Evolutionary conservation across 1,140 invertebrate species (phyloP), one percentile per base, ranked within the genome.

Genomic region (Drosophila parabipectinata): DNA sequence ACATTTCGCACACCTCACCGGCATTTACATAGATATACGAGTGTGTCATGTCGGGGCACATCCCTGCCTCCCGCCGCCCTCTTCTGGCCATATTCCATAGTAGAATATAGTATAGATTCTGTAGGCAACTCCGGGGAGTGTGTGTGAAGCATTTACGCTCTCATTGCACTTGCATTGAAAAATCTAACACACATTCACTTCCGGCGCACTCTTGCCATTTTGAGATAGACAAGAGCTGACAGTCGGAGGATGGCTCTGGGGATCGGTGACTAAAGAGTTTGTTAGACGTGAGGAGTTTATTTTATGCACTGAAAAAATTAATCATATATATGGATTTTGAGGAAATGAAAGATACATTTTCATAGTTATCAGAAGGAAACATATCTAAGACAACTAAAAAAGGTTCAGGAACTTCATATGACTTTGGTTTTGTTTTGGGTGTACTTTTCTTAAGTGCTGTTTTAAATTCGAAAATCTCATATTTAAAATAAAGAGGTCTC

Each of bases 111-210:
- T 15, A 26, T 10, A 24, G 15, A 47, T 47, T 47, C 44, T 12
- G 21, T 32, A 10, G 28, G 18, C 30, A 8, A 52, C 18, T 66
- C 18, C 48, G 47, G 39, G 32, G 51, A 14, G 24, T 37, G 52
- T 58, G 60, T 34, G 41, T 41, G 64, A 41, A 66, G 62, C 64
- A 55, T 59, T 75, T 57, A 64, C 63, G 52, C 56, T 60, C 74
- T 74, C 79, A 78, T 83, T 83, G 64, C 59, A 83, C 69, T 83
- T 83, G 79, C 79, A 83, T 72, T 54, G 73, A 55, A 61, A 77
- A 77, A 64, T 68, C 55, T 62, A 75, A 76, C 67, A 71, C 51
- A 71, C 67, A 57, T 50, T 34, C 67, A 57, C 64, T 69, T 71
- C 62, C 72, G 71, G 63, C 53, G 37, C 52, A 52, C 64, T 45